Evolutionary conservation across 2,113 vertebrate genomes (phyloP).

Genomic region (Eurypyga helias): DNA sequence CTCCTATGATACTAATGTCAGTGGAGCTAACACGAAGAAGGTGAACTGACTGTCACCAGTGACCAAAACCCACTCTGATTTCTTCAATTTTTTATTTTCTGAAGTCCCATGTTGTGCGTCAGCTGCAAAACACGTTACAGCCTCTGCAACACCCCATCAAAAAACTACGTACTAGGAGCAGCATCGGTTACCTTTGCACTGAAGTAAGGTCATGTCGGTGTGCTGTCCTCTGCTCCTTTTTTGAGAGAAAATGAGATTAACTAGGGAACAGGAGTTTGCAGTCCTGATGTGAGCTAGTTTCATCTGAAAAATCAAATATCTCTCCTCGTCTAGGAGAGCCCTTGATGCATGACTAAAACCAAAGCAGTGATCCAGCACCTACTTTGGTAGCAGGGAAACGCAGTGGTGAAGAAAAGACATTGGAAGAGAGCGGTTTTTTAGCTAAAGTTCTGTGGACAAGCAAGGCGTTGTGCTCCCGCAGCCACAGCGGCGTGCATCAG

Average conservation of each 20-base stretch:
- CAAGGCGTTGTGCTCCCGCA: background rate
- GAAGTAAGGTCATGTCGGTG: rapidly evolving
- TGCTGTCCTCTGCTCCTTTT: background rate
- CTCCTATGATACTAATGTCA: rapidly evolving
- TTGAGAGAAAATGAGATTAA: background rate
- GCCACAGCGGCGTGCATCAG: background rate
- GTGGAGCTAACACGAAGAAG: background rate
- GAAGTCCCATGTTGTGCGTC: background rate
- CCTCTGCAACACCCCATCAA: rapidly evolving
- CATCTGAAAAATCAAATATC: background rate
- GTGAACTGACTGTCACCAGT: background rate
- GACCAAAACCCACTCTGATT: background rate
- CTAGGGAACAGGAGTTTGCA: background rate
- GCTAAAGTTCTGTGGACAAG: background rate
- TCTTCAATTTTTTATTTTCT: background rate
- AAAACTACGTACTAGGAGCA: background rate
- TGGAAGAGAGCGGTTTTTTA: background rate
- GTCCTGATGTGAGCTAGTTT: background rate
- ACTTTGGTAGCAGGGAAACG: background rate
- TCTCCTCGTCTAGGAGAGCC: background rate
- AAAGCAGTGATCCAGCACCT: background rate
- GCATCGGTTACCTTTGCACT: background rate
- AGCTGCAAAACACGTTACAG: rapidly evolving
- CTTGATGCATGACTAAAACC: background rate
- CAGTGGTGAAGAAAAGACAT: background rate